Conservation (phyloP, 2,113 vertebrate species). For the Microcebus ravelobensis region DNA sequence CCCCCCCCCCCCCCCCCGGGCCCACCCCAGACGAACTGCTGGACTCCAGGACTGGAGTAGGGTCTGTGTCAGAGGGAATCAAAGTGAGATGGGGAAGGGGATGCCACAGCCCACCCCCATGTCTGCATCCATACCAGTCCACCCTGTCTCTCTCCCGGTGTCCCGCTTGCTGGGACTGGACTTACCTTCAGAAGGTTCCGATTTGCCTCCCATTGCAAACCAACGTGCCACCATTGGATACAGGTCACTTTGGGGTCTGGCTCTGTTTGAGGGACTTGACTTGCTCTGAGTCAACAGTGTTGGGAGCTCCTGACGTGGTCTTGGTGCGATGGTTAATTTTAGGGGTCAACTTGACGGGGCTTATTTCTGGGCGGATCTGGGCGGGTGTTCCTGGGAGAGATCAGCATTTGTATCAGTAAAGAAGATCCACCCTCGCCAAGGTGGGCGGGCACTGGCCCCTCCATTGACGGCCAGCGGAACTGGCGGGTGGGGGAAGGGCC, state of each 20-base stretch:
- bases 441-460: background rate
- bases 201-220: background rate
- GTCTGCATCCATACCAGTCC: background rate
- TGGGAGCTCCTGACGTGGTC: rapidly evolving
- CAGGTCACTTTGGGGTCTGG: background rate
- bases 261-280: background rate
- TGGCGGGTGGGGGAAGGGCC: background rate
- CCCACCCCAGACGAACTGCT: background rate
- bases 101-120: background rate
- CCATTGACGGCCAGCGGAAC: background rate
- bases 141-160: background rate
- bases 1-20: background rate
- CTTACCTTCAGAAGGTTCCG: background rate
- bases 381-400: background rate
- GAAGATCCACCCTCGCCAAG: background rate
- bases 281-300: background rate
- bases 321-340: no score
- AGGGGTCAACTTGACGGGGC: background rate
- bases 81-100: rapidly evolving
- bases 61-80: background rate
- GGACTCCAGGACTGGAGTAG: background rate
- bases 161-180: background rate
- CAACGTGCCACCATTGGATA: rapidly evolving
- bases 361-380: background rate
- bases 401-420: background rate